Evolutionary conservation across 2,113 vertebrate species (phyloP), one percentile per base, ranked within the genome.

Genomic region (Catagonus wagneri): DNA sequence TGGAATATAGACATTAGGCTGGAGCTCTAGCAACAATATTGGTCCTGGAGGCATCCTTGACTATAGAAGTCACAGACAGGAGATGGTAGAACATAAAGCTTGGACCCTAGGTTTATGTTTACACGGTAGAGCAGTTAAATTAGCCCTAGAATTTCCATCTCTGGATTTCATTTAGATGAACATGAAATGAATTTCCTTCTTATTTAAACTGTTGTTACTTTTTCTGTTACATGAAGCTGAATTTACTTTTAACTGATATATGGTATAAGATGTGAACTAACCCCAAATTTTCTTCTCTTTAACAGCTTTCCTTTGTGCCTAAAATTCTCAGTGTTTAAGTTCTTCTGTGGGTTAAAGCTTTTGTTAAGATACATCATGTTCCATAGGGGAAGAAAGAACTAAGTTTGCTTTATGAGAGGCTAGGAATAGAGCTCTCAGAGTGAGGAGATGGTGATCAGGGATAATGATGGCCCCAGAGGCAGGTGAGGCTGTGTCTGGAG

Each of bases 241-340:
- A 58, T 71, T n/a, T 92, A 92, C 71, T 83, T 94, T 92, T 72
- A 89, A 84, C 27, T 79, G 44, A 58, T 56, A 54, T 44, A 8
- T 89, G 61, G 84, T 29, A 44, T 56, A 29, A 63, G 4, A 0
- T 7, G 22, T 56, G 10, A 29, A 83, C 61, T 71, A 76, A 83
- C 34, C 16, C 17, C 3, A 75, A 68, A 50, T 29, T 65, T 84
- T 87, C 39, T 75, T 14, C n/a, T 75, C 14, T 81, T 81, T 71
- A 58, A 92, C 39, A 92, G 58, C 16, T 92, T 94, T 23, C 32
- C 34, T 60, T 71, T 27, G 27, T 84, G 56, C 2, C 29, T 84
- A n/a, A 92, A 84, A 84, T 74, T 56, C 23, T 88, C 16, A 50
- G 3, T 22, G 50, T 56, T 83, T 80, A 74, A 36, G 16, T 60